These are phyloP conservation scores for Syritta pipiens DNA, from an alignment of 2,888 invertebrate genomes.

Conservation along the genomic window DNA sequence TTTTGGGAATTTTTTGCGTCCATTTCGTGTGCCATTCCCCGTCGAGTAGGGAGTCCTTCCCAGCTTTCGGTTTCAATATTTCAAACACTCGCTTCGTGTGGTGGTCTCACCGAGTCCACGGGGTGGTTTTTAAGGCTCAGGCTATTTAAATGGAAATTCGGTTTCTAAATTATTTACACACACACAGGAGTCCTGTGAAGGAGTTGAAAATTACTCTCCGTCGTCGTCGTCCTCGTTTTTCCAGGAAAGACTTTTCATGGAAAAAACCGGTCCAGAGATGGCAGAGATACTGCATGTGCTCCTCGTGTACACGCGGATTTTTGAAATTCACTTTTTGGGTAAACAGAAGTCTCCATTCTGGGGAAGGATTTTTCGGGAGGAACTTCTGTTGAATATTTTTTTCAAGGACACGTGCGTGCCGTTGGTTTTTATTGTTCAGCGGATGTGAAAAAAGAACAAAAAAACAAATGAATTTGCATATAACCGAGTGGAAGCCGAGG, in stretches of 20 bases:
- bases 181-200: constrained; percentile 11
- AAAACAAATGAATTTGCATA: constrained; percentile 5
- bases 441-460: no score
- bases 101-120: no score
- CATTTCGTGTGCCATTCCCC: no score
- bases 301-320: background rate
- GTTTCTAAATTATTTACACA: constrained; percentile 63
- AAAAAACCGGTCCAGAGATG: constrained; percentile 4
- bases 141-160: constrained; percentile 63
- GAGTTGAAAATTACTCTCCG: background rate
- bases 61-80: no score
- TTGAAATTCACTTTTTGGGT: no score
- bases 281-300: constrained; percentile 41
- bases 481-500: background rate
- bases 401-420: constrained; percentile 49
- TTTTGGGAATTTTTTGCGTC: no score
- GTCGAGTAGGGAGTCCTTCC: no score
- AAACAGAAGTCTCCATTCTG: no score
- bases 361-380: background rate
- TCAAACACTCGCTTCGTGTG: no score
- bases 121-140: no score
- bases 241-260: background rate
- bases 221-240: background rate
- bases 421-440: constrained; percentile 18
- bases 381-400: constrained; percentile 22